A percentile compares a stretch with the other conserved stretches of the same genome.
Conservation (phyloP, 2,888 invertebrate genomes). For the Lasioglossum malachurum region DNA sequence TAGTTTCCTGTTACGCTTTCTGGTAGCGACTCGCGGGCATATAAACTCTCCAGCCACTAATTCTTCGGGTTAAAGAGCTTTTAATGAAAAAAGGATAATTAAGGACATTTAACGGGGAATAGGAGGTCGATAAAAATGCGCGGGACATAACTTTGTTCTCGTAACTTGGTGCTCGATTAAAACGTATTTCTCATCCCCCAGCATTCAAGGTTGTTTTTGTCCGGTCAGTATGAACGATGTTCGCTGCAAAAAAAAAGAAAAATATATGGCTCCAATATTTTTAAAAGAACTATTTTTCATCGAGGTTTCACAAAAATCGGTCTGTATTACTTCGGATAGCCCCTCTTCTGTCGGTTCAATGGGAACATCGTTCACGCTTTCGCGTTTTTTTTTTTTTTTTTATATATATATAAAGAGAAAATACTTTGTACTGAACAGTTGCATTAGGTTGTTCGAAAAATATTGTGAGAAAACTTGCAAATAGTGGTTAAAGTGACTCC, state of each 20-base stretch:
- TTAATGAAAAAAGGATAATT: background rate
- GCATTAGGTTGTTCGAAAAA: background rate
- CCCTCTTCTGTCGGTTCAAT: background rate
- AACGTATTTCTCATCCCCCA: background rate
- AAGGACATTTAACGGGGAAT: background rate
- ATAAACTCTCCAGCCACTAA: background rate
- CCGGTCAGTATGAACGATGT: background rate
- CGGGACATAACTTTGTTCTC: background rate
- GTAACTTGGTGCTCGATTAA: background rate
- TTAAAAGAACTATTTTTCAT: background rate
- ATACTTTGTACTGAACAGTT: background rate
- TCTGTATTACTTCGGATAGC: background rate
- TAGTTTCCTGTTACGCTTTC: background rate
- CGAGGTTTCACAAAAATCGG: background rate
- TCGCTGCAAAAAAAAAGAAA: background rate
- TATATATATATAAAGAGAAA: background rate
- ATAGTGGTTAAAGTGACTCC: too few species aligned
- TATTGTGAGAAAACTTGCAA: too few species aligned
- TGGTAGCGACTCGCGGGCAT: background rate
- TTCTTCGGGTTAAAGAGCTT: background rate
- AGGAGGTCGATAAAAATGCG: background rate
- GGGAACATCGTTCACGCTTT: background rate
- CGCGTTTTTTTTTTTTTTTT: too few species aligned
- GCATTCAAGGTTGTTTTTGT: background rate
- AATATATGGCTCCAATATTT: background rate